These are phyloP conservation scores for Psittacula cyanocephala DNA, from an alignment of 2,113 vertebrate species.

Conservation along the genomic window DNA sequence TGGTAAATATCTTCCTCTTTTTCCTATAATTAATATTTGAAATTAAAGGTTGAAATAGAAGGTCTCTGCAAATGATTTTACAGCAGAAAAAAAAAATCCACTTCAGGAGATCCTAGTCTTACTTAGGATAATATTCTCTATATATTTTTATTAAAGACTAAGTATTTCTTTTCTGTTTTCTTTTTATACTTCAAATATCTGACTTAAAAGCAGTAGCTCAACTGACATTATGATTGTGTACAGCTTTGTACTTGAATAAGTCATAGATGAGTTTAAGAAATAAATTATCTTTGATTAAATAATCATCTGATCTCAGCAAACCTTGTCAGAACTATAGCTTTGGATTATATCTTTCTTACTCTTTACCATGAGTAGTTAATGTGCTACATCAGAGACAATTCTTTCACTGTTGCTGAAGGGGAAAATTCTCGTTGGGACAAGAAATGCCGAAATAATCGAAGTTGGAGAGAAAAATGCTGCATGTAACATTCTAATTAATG, in stretches of 20 bases:
- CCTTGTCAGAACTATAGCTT: background rate
- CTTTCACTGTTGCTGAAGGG: constrained; percentile 76
- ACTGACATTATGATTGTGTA: background rate
- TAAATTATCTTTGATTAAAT: background rate
- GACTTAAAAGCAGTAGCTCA: background rate
- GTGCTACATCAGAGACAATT: background rate
- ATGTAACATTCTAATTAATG: constrained; percentile 92
- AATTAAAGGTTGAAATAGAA: background rate
- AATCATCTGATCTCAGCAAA: background rate
- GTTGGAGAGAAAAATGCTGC: constrained; percentile 97
- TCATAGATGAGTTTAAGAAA: background rate
- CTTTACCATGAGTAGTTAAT: background rate
- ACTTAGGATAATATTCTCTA: background rate
- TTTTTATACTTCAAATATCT: background rate
- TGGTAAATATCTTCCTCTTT: background rate
- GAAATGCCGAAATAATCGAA: constrained; percentile 95
- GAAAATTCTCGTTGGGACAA: constrained; percentile 94
- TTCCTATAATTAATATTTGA: background rate
- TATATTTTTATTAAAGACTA: background rate
- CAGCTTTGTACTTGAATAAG: background rate
- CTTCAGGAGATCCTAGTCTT: background rate
- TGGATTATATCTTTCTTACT: background rate
- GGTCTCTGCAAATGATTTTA: background rate
- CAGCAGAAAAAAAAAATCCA: background rate
- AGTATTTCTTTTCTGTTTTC: background rate